phyloP scores from a whole-genome alignment of 2,888 invertebrate genomes.

The Zygaena filipendulae region DNA sequence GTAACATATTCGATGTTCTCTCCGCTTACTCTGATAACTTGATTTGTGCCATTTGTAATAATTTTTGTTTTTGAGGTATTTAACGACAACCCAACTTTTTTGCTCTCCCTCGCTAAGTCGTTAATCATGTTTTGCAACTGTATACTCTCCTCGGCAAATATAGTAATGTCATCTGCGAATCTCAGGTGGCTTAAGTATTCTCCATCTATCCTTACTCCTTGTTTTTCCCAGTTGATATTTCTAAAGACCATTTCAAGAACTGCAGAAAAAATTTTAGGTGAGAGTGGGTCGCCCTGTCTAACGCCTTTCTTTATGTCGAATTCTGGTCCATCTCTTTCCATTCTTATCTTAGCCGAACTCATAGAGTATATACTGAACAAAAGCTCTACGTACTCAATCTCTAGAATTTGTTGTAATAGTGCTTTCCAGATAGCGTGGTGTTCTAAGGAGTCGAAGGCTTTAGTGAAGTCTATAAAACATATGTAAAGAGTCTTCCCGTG shows the following conservation, averaged over 20 bases:
- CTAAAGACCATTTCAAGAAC: constrained; percentile 11
- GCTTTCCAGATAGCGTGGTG: constrained; percentile 3
- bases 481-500: constrained; percentile 7
- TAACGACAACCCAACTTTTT: constrained; percentile 7
- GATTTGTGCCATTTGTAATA: constrained; percentile 4
- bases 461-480: constrained; percentile 12
- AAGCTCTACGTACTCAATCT: not conserved
- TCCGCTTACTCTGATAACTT: not conserved
- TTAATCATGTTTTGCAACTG: constrained; percentile 8
- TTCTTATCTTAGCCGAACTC: not conserved
- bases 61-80: constrained; percentile 9
- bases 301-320: not conserved
- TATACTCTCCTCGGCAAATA: constrained; percentile 4
- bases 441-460: constrained; percentile 12
- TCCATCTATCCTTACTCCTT: constrained; percentile 11
- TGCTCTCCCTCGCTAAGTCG: constrained; percentile 5
- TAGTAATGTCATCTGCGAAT: constrained; percentile 11
- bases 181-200: constrained; percentile 8
- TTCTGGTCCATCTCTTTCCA: not conserved
- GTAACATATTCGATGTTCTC: not conserved
- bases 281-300: too few relatives aligned
- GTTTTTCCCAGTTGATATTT: constrained; percentile 8
- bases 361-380: not conserved
- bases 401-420: not conserved
- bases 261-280: constrained; percentile 16